Evolutionary conservation across 1,140 invertebrate genomes (phyloP), one percentile per base, ranked within the genome.

Genomic region (Aphaenogaster rudis): DNA sequence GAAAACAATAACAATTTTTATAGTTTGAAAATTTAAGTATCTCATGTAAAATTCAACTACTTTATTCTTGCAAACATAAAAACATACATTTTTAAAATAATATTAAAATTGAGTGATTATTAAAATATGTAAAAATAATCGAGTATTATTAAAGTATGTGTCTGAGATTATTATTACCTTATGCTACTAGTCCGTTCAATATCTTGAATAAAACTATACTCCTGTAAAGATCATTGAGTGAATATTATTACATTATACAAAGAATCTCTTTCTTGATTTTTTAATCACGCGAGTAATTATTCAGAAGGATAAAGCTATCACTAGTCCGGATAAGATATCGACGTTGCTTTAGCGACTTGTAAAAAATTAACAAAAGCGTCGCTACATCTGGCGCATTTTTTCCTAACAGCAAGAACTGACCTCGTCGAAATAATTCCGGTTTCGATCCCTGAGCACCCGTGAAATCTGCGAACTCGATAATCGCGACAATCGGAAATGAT

Each of bases 381-480:
- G 13, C 1, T 33, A 36, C 48, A 17, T 61, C 17, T 17, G 17
- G 36, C 59, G 28, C 15, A 59, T 11, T 72, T 82, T 57, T 57
- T 8, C 13, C 33, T 67, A 66, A 69, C 9, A 6, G 28, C 6
- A 57, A 28, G 11, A 45, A 59, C 33, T 15, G 6, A 74, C 1
- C 17, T 45, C 42, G 48, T 66, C 39, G 28, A 63, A 76, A 28
- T 39, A 61, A 82, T 82, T 28, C 54, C 54, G 67, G 59, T 76
- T 84, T 76, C 69, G 80, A 76, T 82, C 80, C 5, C 45, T 66
- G 61, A 52, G 45, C 48, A 6, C 17, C 42, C 21, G 13, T 21
- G 28, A 48, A 74, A 74, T 50, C 52, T 69, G 15, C 45, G 17
- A 80, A 21, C 69, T 74, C 42, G 69, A 59, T 74, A 54, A 72